Evolutionary conservation across 2,797 vertebrate species (phyloP), one percentile per base, ranked within the genome.

Genomic region (Phoxinus dragarum): DNA sequence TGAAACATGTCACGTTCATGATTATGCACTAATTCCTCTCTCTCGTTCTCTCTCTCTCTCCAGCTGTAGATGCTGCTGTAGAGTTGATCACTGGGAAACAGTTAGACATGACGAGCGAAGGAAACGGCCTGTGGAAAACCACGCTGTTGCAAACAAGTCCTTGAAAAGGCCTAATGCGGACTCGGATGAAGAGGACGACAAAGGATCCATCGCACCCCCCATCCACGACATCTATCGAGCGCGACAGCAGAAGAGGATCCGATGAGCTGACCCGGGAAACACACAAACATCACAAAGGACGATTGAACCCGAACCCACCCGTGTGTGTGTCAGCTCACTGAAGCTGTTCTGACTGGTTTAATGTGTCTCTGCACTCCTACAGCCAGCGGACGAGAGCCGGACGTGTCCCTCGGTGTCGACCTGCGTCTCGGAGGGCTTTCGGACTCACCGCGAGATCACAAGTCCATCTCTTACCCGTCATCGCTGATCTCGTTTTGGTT

Each of bases 181-280:
- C 88, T 99, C 98, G 0, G 98, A 99, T 0, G 98, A 99, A 4
- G 98, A 99, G 0, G 98, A 99, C 80, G 98, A 99, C 90, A 99
- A 99, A 93, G 98, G 97, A 42, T 96, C 98, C 0, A 95, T 98
- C 5, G 98, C 99, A 27, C 98, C 98, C 2, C 98, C 98, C 0
- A 96, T 99, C 84, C 98, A 99, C 1, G 98, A 99, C 94, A 99
- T 99, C 91, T 99, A 99, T 94, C 97, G 98, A 80, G 95, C 98
- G 0, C 96, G 98, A 54, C 98, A 99, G 91, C 98, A 99, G 93
- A 99, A 99, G 92, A 96, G 98, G 91, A 99, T 99, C 91, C 97
- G 98, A 94, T 99, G 96, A 97, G 89, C 23, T 17, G 73, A 49
- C 44, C 69, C 4, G 52, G 52, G 36, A 75, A 61, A 80, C 83